phyloP scores from a whole-genome alignment of 2,797 vertebrate species.

The Oceanodroma leucorhoa region DNA sequence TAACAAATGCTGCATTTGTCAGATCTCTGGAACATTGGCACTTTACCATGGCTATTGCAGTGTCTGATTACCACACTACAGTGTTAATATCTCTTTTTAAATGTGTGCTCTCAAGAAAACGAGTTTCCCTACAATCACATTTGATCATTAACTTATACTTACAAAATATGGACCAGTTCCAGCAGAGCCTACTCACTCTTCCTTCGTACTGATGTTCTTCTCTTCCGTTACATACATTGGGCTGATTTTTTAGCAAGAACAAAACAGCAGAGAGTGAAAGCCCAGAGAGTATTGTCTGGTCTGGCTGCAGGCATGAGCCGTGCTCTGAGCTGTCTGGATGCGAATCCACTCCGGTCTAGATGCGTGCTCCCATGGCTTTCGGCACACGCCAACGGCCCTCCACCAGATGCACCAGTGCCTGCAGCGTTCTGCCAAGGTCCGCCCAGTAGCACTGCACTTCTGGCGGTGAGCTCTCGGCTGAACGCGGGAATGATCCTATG shows the following conservation, averaged over 20 bases:
- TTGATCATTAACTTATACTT: neutral
- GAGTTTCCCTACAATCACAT: neutral
- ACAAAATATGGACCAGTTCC: neutral
- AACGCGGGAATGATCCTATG: rapidly evolving
- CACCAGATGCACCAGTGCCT: neutral
- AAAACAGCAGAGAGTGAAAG: neutral
- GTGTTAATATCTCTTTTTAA: neutral
- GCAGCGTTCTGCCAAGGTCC: no score
- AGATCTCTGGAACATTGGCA: neutral
- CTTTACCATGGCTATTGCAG: neutral
- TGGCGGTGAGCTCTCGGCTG: neutral
- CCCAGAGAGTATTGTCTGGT: neutral
- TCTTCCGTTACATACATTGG: neutral
- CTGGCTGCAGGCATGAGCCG: rapidly evolving
- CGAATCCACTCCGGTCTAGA: rapidly evolving
- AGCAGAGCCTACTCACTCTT: neutral
- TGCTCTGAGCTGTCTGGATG: neutral
- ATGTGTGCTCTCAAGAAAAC: neutral
- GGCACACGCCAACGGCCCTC: neutral
- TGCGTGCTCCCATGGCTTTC: neutral
- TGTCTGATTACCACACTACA: neutral
- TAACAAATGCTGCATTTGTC: conserved; percentile 15
- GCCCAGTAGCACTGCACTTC: neutral
- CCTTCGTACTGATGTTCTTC: neutral
- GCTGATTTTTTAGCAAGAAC: neutral